Base-by-base conservation (phyloP, 1,140 invertebrate genomes). In the Pararge aegeria region DNA sequence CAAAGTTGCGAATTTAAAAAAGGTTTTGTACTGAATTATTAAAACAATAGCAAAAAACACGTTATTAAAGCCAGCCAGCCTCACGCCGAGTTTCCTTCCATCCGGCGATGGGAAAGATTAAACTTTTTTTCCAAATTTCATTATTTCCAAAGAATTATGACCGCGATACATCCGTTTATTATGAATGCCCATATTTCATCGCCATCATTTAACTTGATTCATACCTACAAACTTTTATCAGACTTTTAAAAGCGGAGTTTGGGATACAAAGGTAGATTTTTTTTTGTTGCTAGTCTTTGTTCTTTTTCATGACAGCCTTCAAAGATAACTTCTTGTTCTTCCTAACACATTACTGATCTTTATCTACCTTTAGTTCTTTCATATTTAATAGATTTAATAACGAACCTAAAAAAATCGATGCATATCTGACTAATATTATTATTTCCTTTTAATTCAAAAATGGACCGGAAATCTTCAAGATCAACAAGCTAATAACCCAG, bases 91-190 rank as follows among this genome's bases (percentile, higher is more conserved):
- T 34, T 34, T 34, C 12, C 2, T 34, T 12, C 30, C 30, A 34
- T 34, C 30, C 30, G 27, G 4, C 27, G 30, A 34, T 10, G 30
- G 30, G 10, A 34, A 12, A 34, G 3, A 34, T 34, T 34, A 12
- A 34, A 34, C 30, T 34, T 34, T 30, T 30, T 46, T 46, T 46
- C 13, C 21, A 46, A 46, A 46, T 46, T 46, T 21, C 42, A 46
- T 46, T 46, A 21, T 10, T 24, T 21, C 42, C 42, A 20, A 46
- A 21, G 42, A 46, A 21, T 46, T 46, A 46, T 46, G 21, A 21
- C 9, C 3, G 42, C 18, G 18, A 46, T 46, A 46, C 21, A 21
- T 21, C 42, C 42, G 42, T 10, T 20, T 21, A 46, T 46, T 34
- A 34, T 34, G 30, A 46, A 46, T 46, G 6, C 42, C 42, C 18